Base-by-base conservation (phyloP, 2,888 invertebrate genomes). In the Elegia similella region DNA sequence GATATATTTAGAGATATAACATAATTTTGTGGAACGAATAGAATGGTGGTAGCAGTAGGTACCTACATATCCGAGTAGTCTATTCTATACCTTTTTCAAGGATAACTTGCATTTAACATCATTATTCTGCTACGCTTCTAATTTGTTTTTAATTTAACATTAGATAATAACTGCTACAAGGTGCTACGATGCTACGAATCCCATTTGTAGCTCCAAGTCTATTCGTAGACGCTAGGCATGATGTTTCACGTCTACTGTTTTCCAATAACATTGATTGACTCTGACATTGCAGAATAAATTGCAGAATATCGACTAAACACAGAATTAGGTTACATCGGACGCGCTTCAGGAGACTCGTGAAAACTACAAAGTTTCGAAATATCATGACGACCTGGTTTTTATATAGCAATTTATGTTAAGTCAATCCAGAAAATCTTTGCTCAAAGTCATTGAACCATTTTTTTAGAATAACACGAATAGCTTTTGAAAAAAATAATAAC, bases 251-350 rank as follows among this genome's bases (percentile, higher is more conserved):
- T 38, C 38, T 8, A n/a, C 23, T 46, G 7, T 23, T 8, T 42
- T 42, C 23, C 42, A 29, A 44, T 30, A 44, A 15, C 32, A 55
- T 46, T 55, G 54, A 55, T 55, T 55, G 54, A 55, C 54, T 55
- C 54, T 55, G 54, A 55, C 54, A 55, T 55, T 55, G 54, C 54
- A 48, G 54, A 43, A 46, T 44, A 44, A 55, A 55, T 56, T 63
- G 57, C 48, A 15, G 54, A 43, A 52, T 57, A 50, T 58, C 47
- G 34, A 30, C 52, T 38, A 58, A 47, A 42, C 50, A 46, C 10
- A 0, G 15, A 55, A 55, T 46, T 55, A 15, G 54, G 44, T 55
- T 44, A 55, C 16, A 30, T 30, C 43, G 29, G n/a, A 30, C 43
- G 30, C 10, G 43, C 30, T 55, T 46, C 15, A 7, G 23, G n/a